A percentile compares a stretch with the other conserved stretches of the same genome.
These are phyloP conservation scores for Monopterus albus DNA, from an alignment of 2,113 vertebrate genomes.

Conservation along the genomic window DNA sequence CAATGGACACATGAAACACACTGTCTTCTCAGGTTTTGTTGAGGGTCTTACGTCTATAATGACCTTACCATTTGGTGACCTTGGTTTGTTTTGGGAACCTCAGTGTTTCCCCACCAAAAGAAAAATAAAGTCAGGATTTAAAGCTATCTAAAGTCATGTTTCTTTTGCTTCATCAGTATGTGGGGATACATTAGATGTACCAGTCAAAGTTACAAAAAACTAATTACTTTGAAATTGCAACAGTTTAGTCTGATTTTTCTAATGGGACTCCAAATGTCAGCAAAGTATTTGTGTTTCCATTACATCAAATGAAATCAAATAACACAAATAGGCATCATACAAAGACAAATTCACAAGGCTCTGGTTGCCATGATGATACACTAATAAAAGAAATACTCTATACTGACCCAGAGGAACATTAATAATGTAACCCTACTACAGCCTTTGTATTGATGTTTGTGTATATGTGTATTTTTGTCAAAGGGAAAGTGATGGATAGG, in stretches of 20 bases:
- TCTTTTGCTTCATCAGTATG: too few relatives aligned
- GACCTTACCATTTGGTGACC: slow-evolving; percentile 25
- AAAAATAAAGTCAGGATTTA: slow-evolving; percentile 1
- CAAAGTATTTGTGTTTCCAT: too few relatives aligned
- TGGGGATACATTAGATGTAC: too few relatives aligned
- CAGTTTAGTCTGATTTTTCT: not conserved
- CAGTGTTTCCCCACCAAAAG: not conserved
- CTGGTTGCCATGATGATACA: too few relatives aligned
- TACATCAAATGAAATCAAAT: too few relatives aligned
- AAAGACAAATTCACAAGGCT: too few relatives aligned
- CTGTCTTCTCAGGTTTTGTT: slow-evolving; percentile 28
- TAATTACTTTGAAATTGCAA: too few relatives aligned
- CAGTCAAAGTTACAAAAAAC: not conserved
- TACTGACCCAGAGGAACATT: too few relatives aligned
- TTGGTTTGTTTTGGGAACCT: slow-evolving; percentile 69
- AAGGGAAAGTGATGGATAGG: not conserved
- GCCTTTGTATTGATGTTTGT: not conserved
- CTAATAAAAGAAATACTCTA: too few relatives aligned
- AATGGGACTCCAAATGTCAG: too few relatives aligned
- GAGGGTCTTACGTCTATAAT: slow-evolving; percentile 14
- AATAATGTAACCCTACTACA: too few relatives aligned
- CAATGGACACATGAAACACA: slow-evolving; percentile 39
- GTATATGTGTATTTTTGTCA: slow-evolving; percentile 2
- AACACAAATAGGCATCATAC: too few relatives aligned
- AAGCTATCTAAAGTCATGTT: not conserved